Conservation (phyloP, 2,797 vertebrate species). For the Karalla daura region DNA sequence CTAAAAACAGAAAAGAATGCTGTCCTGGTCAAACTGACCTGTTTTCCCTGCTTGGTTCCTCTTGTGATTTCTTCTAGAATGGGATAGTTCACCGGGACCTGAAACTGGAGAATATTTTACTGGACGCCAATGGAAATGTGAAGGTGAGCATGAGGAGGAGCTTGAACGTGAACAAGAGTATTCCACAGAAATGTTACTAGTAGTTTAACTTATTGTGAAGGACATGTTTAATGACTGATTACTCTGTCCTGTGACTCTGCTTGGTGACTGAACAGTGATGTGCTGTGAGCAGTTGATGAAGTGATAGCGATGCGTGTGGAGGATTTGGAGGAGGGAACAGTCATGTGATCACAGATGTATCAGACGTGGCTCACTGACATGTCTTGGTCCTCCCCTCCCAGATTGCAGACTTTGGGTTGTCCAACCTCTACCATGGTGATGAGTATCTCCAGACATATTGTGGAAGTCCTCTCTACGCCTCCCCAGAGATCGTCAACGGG, state of each 20-base stretch:
- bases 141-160: constrained; percentile 83
- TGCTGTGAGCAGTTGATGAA: constrained; percentile 7
- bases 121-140: constrained; percentile 91
- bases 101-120: constrained; percentile 97
- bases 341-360: not conserved
- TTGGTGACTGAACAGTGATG: not conserved
- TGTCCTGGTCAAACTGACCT: constrained; percentile 1
- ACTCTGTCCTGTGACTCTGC: not conserved
- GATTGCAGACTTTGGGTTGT: constrained; percentile 98
- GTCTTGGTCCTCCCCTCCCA: constrained; percentile 52
- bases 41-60: too few relatives aligned
- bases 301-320: not conserved
- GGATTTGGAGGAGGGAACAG: not conserved
- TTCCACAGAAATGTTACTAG: too few relatives aligned
- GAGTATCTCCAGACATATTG: constrained; percentile 94
- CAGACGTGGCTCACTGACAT: not conserved
- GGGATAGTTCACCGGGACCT: constrained; percentile 96
- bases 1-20: constrained; percentile 1
- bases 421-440: constrained; percentile 91
- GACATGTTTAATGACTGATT: not conserved
- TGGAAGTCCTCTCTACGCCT: constrained; percentile 95
- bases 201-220: too few relatives aligned
- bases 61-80: constrained; percentile 87
- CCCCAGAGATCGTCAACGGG: constrained; percentile 96
- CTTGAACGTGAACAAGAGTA: too few relatives aligned